These are phyloP conservation scores for Hucho hucho DNA, from an alignment of 2,113 vertebrate species.

Conservation along the genomic window DNA sequence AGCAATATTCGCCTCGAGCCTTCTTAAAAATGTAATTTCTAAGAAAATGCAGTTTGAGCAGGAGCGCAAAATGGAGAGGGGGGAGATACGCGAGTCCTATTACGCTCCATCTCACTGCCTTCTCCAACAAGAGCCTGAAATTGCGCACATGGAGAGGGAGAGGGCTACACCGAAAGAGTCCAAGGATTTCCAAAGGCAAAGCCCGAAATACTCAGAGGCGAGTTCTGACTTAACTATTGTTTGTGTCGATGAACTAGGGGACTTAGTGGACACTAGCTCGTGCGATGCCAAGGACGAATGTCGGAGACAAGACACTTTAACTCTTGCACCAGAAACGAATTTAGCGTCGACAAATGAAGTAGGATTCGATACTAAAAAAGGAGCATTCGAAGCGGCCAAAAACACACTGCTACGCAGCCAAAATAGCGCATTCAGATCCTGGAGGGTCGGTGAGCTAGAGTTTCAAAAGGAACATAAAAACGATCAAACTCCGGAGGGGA, in stretches of 20 bases:
- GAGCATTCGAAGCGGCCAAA: slow-evolving; percentile 81
- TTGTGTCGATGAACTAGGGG: slow-evolving; percentile 67
- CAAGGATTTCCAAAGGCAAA: slow-evolving; percentile 72
- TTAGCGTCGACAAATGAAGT: slow-evolving; percentile 65
- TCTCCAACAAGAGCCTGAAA: slow-evolving; percentile 58
- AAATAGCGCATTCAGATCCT: slow-evolving; percentile 94
- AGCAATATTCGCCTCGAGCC: slow-evolving; percentile 87
- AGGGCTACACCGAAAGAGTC: slow-evolving; percentile 52
- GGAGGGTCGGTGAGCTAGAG: slow-evolving; percentile 87
- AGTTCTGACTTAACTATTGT: slow-evolving; percentile 76
- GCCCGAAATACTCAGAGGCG: slow-evolving; percentile 78
- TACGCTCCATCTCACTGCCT: slow-evolving; percentile 39
- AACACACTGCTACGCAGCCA: slow-evolving; percentile 88
- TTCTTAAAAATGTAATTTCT: slow-evolving; percentile 94
- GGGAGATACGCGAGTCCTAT: slow-evolving; percentile 82
- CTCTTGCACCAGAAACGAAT: slow-evolving; percentile 51
- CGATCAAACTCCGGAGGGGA: slow-evolving; percentile 50
- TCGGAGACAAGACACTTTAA: slow-evolving; percentile 45
- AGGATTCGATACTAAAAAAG: slow-evolving; percentile 81
- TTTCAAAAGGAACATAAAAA: slow-evolving; percentile 76
- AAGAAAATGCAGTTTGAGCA: slow-evolving; percentile 97
- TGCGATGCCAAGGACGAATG: slow-evolving; percentile 75
- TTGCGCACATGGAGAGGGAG: slow-evolving; percentile 44
- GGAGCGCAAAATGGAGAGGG: slow-evolving; percentile 95
- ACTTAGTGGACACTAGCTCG: slow-evolving; percentile 69